Evolutionary conservation across 2,888 invertebrate genomes (phyloP), one percentile per base, ranked within the genome.

Genomic region (Ecdyonurus torrentis): DNA sequence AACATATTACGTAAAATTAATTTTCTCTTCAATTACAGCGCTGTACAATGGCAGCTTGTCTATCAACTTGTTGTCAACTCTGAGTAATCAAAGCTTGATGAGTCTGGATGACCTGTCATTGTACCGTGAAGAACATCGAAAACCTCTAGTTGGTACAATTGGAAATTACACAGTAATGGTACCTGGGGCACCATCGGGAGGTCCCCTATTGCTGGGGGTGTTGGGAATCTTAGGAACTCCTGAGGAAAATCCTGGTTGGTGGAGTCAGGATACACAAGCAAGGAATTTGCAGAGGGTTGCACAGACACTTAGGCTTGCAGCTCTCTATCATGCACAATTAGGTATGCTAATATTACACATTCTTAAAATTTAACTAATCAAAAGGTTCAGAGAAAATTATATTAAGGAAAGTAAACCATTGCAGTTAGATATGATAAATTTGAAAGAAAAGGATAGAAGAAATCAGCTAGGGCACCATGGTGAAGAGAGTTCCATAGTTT

Each of bases 1-100:
- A n/a, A n/a, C n/a, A n/a, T n/a, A n/a, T n/a, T n/a, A n/a, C n/a
- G n/a, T n/a, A n/a, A 23, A 18, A 61, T 3, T 23, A 25, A 24
- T 23, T 58, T n/a, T 60, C 60, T 24, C 25, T 7, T 25, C 62
- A n/a, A 37, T 67, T 68, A 22, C 65, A 72, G 72, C 67, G 61
- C 67, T 72, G 15, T 72, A 72, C 64, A 72, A 76, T 66, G 80
- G 79, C 5, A 70, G 70, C 18, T 66, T 79, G 58, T 72, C 77
- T 0, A 64, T 69, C n/a, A 71, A 74, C 61, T 74, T 81, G 61
- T 69, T 76, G 0, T 63, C 67, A 19, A 76, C 79, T 67, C 69
- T 79, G 67, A 68, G 71, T 67, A 69, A 70, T 24, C 75, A 76
- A 71, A 70, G 70, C 69, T 58, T 65, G 68, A 59, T 65, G 68